Evolutionary conservation across 2,797 vertebrate genomes (phyloP), one percentile per base, ranked within the genome.

Genomic region (Nothura maculosa): DNA sequence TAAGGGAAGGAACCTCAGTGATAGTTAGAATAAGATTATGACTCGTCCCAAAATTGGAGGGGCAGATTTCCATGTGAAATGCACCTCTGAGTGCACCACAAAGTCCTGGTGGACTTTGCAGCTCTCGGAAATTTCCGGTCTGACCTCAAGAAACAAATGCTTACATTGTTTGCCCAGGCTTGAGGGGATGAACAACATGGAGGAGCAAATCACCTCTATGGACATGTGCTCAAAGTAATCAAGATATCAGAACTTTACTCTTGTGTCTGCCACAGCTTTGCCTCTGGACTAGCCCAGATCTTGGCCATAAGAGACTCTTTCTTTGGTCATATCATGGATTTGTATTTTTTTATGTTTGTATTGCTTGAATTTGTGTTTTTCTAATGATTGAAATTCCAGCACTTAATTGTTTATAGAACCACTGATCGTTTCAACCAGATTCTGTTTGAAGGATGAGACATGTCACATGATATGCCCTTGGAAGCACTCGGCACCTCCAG

Each of bases 361-460:
- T 50, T 50, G 13, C 48, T 80, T 73, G 32, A 87, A 57, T 9
- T 12, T 57, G 14, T 42, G 74, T 77, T 25, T 64, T 12, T 38
- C 38, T 42, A 54, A 78, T 74, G 62, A 45, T 69, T 72, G 77
- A 83, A 89, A 83, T 27, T 13, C 69, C 87, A 82, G n/a, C 72
- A 21, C 54, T 55, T 48, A 34, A 24, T 43, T 78, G 70, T 54
- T 1, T 0, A 2, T n/a, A 34, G 89, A 81, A 68, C 54, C 0
- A 2, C 3, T 11, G 22, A 17, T n/a, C 25, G 24, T 54, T 69
- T 85, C 66, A 54, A 52, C 17, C 47, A 69, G 58, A 62, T 85
- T 76, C 69, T 90, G 79, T 50, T 94, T 3, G 3, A 78, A 4
- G 52, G n/a, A 54, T 54, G 60, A 36, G 60, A 85, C 79, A 45